phyloP scores from a whole-genome alignment of 1,140 invertebrate genomes.

The Camponotus vicinus region DNA sequence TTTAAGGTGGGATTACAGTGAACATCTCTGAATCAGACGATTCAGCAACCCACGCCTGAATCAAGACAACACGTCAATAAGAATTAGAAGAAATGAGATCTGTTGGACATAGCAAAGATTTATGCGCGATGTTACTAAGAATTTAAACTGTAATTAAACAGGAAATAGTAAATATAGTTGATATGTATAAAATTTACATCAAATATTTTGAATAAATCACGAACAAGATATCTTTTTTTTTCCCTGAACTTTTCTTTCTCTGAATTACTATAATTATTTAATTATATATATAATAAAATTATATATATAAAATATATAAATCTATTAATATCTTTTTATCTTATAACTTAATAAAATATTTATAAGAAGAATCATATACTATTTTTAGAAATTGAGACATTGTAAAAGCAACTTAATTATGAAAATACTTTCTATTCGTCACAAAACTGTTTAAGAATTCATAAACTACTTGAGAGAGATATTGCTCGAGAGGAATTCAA shows the following conservation, averaged over 20 bases:
- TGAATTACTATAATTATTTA: neutral
- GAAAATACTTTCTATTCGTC: conserved; percentile 1
- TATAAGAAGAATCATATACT: neutral
- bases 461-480: neutral
- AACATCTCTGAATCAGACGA: conserved; percentile 6
- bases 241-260: neutral
- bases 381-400: conserved; percentile 8
- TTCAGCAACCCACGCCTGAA: conserved; percentile 29
- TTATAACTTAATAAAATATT: neutral
- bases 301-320: neutral
- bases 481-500: neutral
- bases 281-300: neutral
- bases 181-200: neutral
- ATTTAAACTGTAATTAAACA: neutral
- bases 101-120: neutral
- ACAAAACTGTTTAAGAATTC: conserved; percentile 24
- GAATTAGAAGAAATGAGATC: conserved; percentile 26
- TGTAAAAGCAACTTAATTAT: neutral
- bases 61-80: conserved; percentile 52
- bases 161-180: too few species aligned
- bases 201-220: neutral
- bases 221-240: neutral
- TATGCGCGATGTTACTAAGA: too few species aligned
- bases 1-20: conserved; percentile 70
- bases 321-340: neutral